Evolutionary conservation across 2,113 vertebrate species (phyloP).

Genomic region (Callospermophilus lateralis): DNA sequence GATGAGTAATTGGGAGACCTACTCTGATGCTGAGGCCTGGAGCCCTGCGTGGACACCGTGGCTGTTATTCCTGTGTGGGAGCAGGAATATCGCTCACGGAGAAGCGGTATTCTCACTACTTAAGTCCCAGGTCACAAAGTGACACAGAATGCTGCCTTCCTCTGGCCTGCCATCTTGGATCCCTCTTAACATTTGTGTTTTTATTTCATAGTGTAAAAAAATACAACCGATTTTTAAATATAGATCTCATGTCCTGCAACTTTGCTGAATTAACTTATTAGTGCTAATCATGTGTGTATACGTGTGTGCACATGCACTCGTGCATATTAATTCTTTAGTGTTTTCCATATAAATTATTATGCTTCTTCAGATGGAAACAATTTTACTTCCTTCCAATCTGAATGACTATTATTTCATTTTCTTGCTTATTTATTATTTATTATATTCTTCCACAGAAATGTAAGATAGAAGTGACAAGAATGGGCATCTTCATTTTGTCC

Average conservation of each 20-base stretch:
- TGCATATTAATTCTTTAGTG: too few species aligned
- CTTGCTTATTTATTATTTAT: background rate
- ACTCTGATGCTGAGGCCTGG: too few species aligned
- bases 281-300: background rate
- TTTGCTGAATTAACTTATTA: background rate
- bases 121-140: too few species aligned
- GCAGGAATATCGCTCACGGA: too few species aligned
- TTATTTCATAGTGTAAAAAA: background rate
- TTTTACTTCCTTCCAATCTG: background rate
- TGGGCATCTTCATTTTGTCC: background rate
- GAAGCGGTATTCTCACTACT: too few species aligned
- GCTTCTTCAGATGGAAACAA: background rate
- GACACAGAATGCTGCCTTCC: too few species aligned
- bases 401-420: background rate
- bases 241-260: background rate
- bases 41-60: too few species aligned
- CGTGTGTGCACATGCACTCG: too few species aligned
- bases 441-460: background rate
- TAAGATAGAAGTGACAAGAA: background rate
- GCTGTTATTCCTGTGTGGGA: too few species aligned
- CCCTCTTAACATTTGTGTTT: background rate
- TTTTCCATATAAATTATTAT: background rate
- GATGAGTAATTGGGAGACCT: too few species aligned
- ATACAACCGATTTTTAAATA: background rate
- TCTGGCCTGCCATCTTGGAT: too few species aligned